Evolutionary conservation across 1,140 invertebrate genomes (phyloP), one percentile per base, ranked within the genome.

Genomic region (Tachypleus tridentatus): DNA sequence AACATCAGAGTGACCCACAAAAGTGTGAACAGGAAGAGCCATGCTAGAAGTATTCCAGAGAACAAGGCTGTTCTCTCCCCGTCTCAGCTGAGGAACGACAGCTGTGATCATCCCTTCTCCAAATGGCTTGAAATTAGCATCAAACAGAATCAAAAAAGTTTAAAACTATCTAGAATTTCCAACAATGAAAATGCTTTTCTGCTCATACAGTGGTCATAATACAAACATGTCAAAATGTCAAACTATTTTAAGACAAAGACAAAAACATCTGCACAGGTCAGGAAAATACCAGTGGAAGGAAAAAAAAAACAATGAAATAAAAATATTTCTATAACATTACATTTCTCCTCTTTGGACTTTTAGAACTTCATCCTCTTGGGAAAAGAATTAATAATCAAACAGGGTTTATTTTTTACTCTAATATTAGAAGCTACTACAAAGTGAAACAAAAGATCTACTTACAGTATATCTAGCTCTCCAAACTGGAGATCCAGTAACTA

Each of bases 1-100:
- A 53, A 93, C 91, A 80, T 97, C 93, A 3, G 88, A 88, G 74
- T 97, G 93, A 0, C 92, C 93, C 53, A 89, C 85, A 78, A 97
- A 93, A 5, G 88, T 89, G 74, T 91, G 89, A 56, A 92, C 85
- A 4, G 89, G 88, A 64, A 83, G 79, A 57, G 77, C 81, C 57
- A 70, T 63, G 47, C 67, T 66, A 4, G 64, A 54, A 8, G 85
- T 85, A 72, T 87, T 89, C 90, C 91, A 93, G 7, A 94, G 72
- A 9, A 89, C 77, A 47, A 94, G 76, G 73, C 86, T 88, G 73
- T 91, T 91, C 74, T 92, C 89, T 47, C 87, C 87, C 70, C 88
- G 77, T 61, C 84, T 76, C 67, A 91, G 76, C 72, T 88, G 87
- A 2, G 90, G 89, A 51, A 92, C 87, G 57, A 90, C 88, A 72